These are phyloP conservation scores for Toxonevra muliebris DNA, from an alignment of 2,888 invertebrate species.

Conservation along the genomic window DNA sequence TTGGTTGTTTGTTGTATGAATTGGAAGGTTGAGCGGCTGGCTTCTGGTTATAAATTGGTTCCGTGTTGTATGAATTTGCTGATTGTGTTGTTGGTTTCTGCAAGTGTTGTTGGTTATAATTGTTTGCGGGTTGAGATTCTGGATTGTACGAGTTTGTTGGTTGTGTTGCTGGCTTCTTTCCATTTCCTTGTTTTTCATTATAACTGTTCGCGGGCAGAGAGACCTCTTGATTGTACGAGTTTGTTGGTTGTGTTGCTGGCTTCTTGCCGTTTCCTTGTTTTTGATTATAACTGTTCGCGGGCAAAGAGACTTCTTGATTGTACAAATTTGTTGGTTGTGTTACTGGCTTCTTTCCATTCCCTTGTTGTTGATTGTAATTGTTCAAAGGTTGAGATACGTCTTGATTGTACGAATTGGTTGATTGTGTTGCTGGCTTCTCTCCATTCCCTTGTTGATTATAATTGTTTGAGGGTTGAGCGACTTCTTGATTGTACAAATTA, in stretches of 20 bases:
- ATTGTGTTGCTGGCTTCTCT: conserved; percentile 22
- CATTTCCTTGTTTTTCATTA: background rate
- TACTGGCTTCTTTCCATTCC: background rate
- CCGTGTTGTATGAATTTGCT: background rate
- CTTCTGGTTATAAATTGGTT: background rate
- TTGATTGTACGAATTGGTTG: conserved; percentile 34
- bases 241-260: conserved; percentile 15
- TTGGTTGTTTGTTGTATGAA: background rate
- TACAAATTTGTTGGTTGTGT: conserved; percentile 20
- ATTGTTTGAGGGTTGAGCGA: conserved; percentile 9
- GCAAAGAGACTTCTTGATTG: background rate
- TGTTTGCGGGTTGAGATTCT: background rate
- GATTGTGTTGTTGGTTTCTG: conserved; percentile 16
- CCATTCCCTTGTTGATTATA: background rate
- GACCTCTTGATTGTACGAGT: conserved; percentile 1
- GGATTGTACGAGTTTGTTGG: conserved; percentile 22
- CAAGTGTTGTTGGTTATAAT: background rate
- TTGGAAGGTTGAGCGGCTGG: background rate
- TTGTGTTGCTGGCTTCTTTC: conserved; percentile 20
- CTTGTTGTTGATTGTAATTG: conserved; percentile 6
- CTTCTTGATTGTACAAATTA: conserved; percentile 36
- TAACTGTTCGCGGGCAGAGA: conserved; percentile 4
- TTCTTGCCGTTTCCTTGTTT: conserved; percentile 1
- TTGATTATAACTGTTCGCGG: background rate
- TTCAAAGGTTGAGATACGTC: conserved; percentile 19